phyloP scores from a whole-genome alignment of 2,113 vertebrate genomes.

The Albula glossodonta region DNA sequence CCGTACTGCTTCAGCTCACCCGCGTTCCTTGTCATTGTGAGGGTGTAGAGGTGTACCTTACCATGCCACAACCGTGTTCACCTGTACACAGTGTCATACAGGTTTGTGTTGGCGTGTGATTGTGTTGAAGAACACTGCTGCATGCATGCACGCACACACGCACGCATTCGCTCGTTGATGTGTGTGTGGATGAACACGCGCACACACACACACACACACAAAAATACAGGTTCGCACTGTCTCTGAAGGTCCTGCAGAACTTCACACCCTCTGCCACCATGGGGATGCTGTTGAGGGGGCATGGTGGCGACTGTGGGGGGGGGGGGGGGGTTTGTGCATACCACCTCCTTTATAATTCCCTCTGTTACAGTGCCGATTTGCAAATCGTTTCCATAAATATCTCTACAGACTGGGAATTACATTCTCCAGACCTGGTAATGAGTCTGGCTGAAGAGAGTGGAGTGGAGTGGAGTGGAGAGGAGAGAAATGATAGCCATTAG shows the following conservation, averaged over 20 bases:
- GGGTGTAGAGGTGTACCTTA: not conserved
- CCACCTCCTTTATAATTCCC: not conserved
- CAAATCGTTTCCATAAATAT: not conserved
- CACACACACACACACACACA: too few species aligned
- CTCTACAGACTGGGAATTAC: not conserved
- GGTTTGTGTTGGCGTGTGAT: not conserved
- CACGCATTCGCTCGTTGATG: too few species aligned
- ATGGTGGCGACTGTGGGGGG: too few species aligned
- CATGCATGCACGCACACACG: too few species aligned
- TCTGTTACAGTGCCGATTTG: not conserved
- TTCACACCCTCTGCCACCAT: not conserved
- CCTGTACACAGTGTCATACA: too few species aligned
- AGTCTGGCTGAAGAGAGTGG: not conserved
- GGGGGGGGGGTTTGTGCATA: not conserved
- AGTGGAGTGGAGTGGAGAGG: not conserved
- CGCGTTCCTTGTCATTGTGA: not conserved
- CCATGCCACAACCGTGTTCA: not conserved
- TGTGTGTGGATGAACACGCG: too few species aligned
- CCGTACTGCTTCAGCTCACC: not conserved
- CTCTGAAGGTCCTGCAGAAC: not conserved
- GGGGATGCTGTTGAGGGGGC: not conserved
- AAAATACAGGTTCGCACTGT: too few species aligned
- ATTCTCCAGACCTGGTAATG: not conserved
- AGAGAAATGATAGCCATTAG: too few species aligned
- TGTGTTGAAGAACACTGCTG: too few species aligned